Base-by-base conservation (phyloP, 2,113 vertebrate genomes). In the Zosterops pallidus region DNA sequence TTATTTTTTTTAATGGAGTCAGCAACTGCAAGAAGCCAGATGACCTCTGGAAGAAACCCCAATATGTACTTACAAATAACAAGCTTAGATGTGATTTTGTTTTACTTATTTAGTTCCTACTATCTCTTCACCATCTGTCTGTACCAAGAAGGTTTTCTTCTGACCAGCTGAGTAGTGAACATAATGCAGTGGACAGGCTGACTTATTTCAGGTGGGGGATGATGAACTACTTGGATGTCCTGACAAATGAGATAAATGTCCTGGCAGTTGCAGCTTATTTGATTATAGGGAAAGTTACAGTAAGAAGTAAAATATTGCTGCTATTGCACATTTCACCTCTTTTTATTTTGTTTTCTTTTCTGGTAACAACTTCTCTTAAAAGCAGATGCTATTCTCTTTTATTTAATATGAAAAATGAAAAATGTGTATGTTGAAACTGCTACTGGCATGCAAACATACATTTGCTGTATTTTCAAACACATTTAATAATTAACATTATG, bases 11-110 rank as follows among this genome's bases (percentile, higher is more conserved):
- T 56, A 23, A 70, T 19, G 29, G 39, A 89, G 44, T 83, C 78
- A 91, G 65, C 65, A 95, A 91, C 49, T 94, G 37, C 57, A 85
- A 79, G 57, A 85, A 94, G 72, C 28, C 52, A 95, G 70, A 42
- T 49, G 69, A 84, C 53, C 69, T 70, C 50, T 60, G 56, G 53
- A 91, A 79, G 14, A 63, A 92, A 68, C 24, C 16, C 39, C 64
- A 56, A 2, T 42, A 55, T 18, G 41, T 59, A 81, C 71, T 93
- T 65, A 69, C 1, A 87, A 72, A 75, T 31, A 84, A 44, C n/a
- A 86, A 83, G 55, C 60, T 92, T 84, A 68, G 19, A 89, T 29
- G 46, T 37, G 60, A 70, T 41, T 86, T 77, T 74, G n/a, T 83
- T 89, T 77, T 72, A 69, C 33, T 84, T 83, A 28, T 52, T 85